Percentiles rank a stretch among this genome's conserved stretches.
Conservation (phyloP, 2,888 invertebrate species). For the Macrophya alboannulata region DNA sequence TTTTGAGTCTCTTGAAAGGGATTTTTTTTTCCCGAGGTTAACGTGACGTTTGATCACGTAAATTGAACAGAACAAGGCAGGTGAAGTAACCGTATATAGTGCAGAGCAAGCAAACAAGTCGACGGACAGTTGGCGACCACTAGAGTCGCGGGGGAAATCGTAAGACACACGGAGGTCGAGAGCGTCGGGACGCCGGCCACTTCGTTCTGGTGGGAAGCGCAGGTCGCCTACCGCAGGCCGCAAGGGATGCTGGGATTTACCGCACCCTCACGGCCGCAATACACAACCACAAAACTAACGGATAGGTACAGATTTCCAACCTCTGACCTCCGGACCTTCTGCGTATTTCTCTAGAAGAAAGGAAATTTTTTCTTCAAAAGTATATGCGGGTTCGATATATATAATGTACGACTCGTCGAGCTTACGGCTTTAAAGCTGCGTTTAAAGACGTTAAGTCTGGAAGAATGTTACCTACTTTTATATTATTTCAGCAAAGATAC, state of each 20-base stretch:
- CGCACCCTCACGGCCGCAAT: slow-evolving; percentile 53
- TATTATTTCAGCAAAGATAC: neutral
- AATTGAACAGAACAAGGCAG: neutral
- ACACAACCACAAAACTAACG: slow-evolving; percentile 51
- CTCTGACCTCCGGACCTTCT: slow-evolving; percentile 16
- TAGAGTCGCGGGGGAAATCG: slow-evolving; percentile 55
- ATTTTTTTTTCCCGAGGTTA: neutral
- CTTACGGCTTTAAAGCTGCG: neutral
- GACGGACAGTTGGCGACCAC: slow-evolving; percentile 56
- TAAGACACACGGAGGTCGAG: slow-evolving; percentile 54
- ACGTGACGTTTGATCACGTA: slow-evolving; percentile 20
- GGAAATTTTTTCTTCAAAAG: slow-evolving; percentile 13
- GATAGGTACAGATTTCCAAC: slow-evolving; percentile 43
- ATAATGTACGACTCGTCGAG: neutral
- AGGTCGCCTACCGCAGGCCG: slow-evolving; percentile 52
- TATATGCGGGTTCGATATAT: neutral
- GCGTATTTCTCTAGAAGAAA: neutral
- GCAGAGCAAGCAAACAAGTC: slow-evolving; percentile 21
- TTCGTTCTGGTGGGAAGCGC: slow-evolving; percentile 51
- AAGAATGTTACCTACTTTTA: neutral
- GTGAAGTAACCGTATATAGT: neutral
- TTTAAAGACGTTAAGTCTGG: neutral
- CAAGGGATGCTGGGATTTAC: slow-evolving; percentile 58
- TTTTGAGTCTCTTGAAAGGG: neutral
- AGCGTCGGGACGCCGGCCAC: slow-evolving; percentile 53